phyloP scores from a whole-genome alignment of 2,113 vertebrate genomes.

The Colistium nudipinnis region DNA sequence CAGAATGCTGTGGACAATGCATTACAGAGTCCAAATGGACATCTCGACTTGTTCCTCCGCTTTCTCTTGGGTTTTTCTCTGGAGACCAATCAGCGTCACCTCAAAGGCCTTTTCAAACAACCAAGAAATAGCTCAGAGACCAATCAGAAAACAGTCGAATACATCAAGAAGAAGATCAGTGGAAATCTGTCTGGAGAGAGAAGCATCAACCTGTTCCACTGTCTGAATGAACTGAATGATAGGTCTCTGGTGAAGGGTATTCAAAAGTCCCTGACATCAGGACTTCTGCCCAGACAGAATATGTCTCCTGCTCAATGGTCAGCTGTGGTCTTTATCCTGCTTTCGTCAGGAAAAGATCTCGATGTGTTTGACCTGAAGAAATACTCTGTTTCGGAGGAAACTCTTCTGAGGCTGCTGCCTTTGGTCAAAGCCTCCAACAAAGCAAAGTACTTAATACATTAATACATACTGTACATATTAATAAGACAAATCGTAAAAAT shows the following conservation, averaged over 20 bases:
- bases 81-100: conserved; percentile 18
- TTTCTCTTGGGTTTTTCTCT: conserved; percentile 52
- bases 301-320: conserved; percentile 35
- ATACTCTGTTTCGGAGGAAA: conserved; percentile 37
- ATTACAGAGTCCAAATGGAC: conserved; percentile 53
- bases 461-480: too few species aligned
- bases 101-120: conserved; percentile 4
- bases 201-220: conserved; percentile 34
- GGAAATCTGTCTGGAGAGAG: conserved; percentile 6
- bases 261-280: conserved; percentile 13
- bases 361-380: conserved; percentile 36
- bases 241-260: conserved; percentile 20
- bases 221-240: conserved; percentile 27
- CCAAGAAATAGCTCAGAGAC: background rate
- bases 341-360: conserved; percentile 29
- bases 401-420: conserved; percentile 43
- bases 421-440: conserved; percentile 41
- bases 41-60: conserved; percentile 46
- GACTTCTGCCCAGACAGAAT: background rate
- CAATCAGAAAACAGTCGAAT: background rate
- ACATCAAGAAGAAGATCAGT: conserved; percentile 38
- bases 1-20: conserved; percentile 44
- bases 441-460: conserved; percentile 28
- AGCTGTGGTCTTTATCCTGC: conserved; percentile 35
- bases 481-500: too few species aligned